These are phyloP conservation scores for Pycnomerus fuliginosus DNA, from an alignment of 2,888 invertebrate genomes.

Conservation along the genomic window DNA sequence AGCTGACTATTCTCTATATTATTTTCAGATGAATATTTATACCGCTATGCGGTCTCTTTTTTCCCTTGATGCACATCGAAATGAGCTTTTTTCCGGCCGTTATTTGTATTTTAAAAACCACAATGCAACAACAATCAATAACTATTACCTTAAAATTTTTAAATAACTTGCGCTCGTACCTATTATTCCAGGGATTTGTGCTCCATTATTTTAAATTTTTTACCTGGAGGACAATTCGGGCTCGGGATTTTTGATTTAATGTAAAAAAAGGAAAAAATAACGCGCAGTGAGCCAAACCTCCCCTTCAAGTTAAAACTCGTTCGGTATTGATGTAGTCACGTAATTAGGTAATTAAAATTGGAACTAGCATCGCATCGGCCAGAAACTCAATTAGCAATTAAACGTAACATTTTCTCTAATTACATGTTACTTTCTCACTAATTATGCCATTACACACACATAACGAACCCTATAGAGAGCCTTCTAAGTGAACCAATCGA, in stretches of 20 bases:
- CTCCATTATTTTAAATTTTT: too few relatives aligned
- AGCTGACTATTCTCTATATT: constrained; percentile 43
- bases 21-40: constrained; percentile 48
- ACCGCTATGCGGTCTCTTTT: constrained; percentile 24
- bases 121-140: constrained; percentile 20
- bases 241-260: too few relatives aligned
- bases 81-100: constrained; percentile 23
- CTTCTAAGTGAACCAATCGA: not conserved
- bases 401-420: constrained; percentile 62
- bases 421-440: constrained; percentile 58
- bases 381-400: constrained; percentile 63
- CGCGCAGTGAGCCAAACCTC: too few relatives aligned
- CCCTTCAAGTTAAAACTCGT: not conserved
- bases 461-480: constrained; percentile 23
- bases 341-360: constrained; percentile 63
- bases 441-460: constrained; percentile 47
- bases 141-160: constrained; percentile 16
- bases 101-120: constrained; percentile 19
- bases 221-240: too few relatives aligned
- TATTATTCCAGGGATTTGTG: too few relatives aligned
- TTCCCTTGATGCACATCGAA: constrained; percentile 7
- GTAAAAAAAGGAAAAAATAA: too few relatives aligned
- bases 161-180: too few relatives aligned
- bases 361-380: constrained; percentile 57
- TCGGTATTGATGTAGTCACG: constrained; percentile 52